Base-by-base conservation (phyloP, 1,140 invertebrate genomes). In the Lordiphosa clarofinis region DNA sequence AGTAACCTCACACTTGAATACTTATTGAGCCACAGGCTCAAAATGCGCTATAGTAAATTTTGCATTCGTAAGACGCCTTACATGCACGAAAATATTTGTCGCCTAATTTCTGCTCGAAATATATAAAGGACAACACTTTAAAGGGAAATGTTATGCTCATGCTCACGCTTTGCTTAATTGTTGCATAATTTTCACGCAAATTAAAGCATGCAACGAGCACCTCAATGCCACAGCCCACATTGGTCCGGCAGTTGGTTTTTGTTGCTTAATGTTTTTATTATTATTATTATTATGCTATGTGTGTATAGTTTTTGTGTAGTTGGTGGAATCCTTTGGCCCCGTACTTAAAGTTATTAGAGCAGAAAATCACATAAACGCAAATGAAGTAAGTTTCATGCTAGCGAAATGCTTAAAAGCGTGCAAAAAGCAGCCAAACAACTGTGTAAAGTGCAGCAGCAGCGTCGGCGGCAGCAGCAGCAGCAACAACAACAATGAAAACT, bases 361-460 rank as follows among this genome's bases (percentile, higher is more conserved):
- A 49, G 52, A 86, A 86, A 86, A 81, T 86, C 74, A 86, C 63
- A 75, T 86, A 86, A 86, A 86, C 81, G 59, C 68, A 86, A 86
- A 86, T 86, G 71, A 86, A 86, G 74, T 86, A 86, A 86, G 71
- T 86, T 86, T 84, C 56, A 66, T 73, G 73, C 78, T 72, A 55
- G 68, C 64, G 68, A 65, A 67, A 72, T 81, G 66, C 70, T 81
- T 81, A 81, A 81, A 70, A 84, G 78, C 68, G 66, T 81, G 66
- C 70, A 74, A 82, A 76, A 40, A 70, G 42, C 58, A 72, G 56
- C 44, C 50, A 61, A 73, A 49, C 36, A 50, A 35, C 44, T 54
- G 35, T 54, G 40, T 24, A 60, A 54, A 54, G 40, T 54, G 38
- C 49, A 36, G 19, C 46, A 62, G 42, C 40, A 68, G 21, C 21